Evolutionary conservation across 2,888 invertebrate genomes (phyloP), one percentile per base, ranked within the genome.

Genomic region (Charanyca ferruginea): DNA sequence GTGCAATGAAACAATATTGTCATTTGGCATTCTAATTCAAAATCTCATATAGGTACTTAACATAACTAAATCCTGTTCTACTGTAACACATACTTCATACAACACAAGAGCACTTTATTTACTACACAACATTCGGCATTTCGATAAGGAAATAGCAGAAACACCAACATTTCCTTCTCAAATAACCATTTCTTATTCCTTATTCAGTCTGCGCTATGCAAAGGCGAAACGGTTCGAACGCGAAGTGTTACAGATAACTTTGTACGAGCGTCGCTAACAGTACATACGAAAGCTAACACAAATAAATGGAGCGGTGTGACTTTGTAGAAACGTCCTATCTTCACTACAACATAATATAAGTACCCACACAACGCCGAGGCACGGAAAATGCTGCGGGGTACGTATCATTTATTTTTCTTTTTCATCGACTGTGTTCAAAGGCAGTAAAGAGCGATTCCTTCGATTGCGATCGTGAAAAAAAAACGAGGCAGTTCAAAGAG

Each of bases 171-270:
- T 76, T 81, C 59, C 67, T 57, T 64, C 67, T 48, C 38, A 77
- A 75, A 79, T 71, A 84, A 80, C 80, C 77, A 77, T 81, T 78
- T 77, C 79, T 77, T 81, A 84, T 83, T 83, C 73, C 76, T 76
- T 81, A 85, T 86, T 81, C 81, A 80, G 74, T 73, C 60, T 76
- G 65, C 74, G 65, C 73, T 75, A 76, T 76, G 83, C 83, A 85
- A 85, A 85, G 77, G 83, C 79, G 78, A 75, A 76, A 69, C 70
- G 63, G 76, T 80, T 67, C 80, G 71, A 77, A 78, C 41, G 80
- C 80, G 71, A 85, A 86, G 80, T 85, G 85, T 81, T 81, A 77
- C 76, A 87, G 88, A 89, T 89, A 89, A 88, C 87, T 89, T 88
- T 88, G 85, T 87, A 84, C 81, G 67, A 74, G 71, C 79, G 82